Conservation (phyloP, 2,888 invertebrate genomes). For the Brenthis daphne region DNA sequence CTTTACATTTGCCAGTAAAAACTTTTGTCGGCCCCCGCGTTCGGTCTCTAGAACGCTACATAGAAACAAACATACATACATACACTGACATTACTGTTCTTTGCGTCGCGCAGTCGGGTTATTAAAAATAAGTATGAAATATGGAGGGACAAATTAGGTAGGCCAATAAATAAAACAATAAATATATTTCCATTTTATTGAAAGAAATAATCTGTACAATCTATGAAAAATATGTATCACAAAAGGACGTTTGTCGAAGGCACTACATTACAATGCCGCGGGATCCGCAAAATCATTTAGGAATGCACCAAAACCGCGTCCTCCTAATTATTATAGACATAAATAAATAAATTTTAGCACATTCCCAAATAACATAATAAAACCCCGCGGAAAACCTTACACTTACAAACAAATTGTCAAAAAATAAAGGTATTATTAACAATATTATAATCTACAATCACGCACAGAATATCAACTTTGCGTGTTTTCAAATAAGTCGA, state of each 20-base stretch:
- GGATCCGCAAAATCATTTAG: not conserved
- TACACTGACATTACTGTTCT: no score
- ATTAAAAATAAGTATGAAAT: no score
- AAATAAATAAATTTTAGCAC: conserved; percentile 26
- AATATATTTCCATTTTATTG: conserved; percentile 61
- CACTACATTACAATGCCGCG: conserved; percentile 53
- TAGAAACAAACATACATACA: no score
- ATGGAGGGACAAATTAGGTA: not conserved
- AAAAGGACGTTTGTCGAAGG: conserved; percentile 78
- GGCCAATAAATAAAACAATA: conserved; percentile 23
- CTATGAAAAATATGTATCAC: conserved; percentile 75
- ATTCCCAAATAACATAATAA: conserved; percentile 24
- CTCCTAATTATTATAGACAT: conserved; percentile 12
- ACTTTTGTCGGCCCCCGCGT: no score
- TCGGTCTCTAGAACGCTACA: no score
- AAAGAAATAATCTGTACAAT: conserved; percentile 78
- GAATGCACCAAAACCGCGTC: not conserved
- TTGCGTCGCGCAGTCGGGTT: no score
- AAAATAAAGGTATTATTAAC: conserved; percentile 77
- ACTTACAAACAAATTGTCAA: conserved; percentile 70
- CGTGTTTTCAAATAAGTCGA: not conserved
- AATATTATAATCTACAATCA: conserved; percentile 48
- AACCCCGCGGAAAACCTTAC: conserved; percentile 42
- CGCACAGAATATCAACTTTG: not conserved
- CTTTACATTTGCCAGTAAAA: no score